These are phyloP conservation scores for Stenurella melanura DNA, from an alignment of 2,888 invertebrate species.

Conservation along the genomic window DNA sequence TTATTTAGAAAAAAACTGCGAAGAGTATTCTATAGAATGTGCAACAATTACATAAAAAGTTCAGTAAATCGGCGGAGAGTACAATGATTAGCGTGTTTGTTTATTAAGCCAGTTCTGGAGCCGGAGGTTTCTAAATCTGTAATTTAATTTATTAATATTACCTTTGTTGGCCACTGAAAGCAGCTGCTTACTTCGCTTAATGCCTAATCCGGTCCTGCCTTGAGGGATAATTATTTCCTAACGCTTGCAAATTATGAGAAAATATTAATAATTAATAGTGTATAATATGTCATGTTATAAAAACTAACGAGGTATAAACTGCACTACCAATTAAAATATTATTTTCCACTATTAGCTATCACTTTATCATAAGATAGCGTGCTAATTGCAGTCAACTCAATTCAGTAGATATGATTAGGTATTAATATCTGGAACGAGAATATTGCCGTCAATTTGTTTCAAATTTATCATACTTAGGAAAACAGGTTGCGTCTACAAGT, in stretches of 20 bases:
- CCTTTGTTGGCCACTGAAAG: too few relatives aligned
- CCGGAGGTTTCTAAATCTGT: too few relatives aligned
- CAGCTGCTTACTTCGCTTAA: too few relatives aligned
- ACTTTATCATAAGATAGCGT: conserved; percentile 10
- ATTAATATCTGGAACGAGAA: conserved; percentile 35
- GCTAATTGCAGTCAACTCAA: conserved; percentile 10
- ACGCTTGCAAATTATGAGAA: background rate
- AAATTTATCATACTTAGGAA: conserved; percentile 8
- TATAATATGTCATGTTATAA: background rate
- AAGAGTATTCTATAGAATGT: too few relatives aligned
- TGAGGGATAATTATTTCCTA: background rate
- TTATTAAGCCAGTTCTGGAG: too few relatives aligned
- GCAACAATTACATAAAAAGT: too few relatives aligned
- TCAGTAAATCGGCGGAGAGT: too few relatives aligned
- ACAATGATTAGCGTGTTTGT: too few relatives aligned
- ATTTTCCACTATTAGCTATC: conserved; percentile 3
- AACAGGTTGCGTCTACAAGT: conserved; percentile 2
- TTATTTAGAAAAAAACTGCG: too few relatives aligned
- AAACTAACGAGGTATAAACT: background rate
- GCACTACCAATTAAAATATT: conserved; percentile 11
- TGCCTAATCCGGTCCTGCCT: background rate
- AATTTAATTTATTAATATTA: too few relatives aligned
- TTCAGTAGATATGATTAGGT: conserved; percentile 21
- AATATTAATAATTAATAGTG: background rate
- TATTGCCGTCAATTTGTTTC: conserved; percentile 35